A percentile compares a stretch with the other conserved stretches of the same genome.
Evolutionary conservation across 1,140 invertebrate genomes (phyloP).

Genomic region (Tetragonula clypearis): DNA sequence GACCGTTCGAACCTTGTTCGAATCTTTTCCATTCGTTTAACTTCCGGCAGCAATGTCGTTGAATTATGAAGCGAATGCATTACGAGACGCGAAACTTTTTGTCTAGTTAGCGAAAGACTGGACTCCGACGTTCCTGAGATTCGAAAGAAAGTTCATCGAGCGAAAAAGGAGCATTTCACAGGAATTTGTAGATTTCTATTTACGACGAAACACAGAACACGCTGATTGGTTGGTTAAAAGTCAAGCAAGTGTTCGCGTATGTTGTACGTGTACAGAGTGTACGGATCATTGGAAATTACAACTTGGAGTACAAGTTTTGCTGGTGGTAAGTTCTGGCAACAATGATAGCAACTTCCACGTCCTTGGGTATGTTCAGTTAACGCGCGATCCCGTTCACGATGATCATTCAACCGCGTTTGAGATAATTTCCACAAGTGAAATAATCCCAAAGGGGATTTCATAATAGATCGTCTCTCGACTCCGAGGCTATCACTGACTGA

Average conservation of each 20-base stretch:
- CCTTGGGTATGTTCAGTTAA: too few species aligned
- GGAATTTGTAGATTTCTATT: background rate
- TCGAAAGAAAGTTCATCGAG: background rate
- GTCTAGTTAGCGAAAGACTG: fast-evolving
- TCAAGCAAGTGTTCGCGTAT: background rate
- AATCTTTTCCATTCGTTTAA: background rate
- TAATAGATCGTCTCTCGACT: background rate
- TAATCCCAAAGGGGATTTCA: background rate
- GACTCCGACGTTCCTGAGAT: background rate
- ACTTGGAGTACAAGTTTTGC: background rate
- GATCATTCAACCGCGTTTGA: too few species aligned
- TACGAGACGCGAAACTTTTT: background rate
- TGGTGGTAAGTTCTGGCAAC: background rate
- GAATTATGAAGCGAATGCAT: background rate
- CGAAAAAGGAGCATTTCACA: background rate
- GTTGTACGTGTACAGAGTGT: background rate
- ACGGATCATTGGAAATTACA: background rate
- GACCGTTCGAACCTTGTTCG: background rate
- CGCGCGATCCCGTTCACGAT: background rate
- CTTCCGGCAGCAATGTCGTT: background rate
- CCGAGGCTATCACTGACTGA: background rate
- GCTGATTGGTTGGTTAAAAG: background rate
- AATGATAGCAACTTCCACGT: background rate
- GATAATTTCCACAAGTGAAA: too few species aligned
- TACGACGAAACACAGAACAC: background rate